phyloP scores from a whole-genome alignment of 2,888 invertebrate genomes.

The Caenorhabditis doughertyi region DNA sequence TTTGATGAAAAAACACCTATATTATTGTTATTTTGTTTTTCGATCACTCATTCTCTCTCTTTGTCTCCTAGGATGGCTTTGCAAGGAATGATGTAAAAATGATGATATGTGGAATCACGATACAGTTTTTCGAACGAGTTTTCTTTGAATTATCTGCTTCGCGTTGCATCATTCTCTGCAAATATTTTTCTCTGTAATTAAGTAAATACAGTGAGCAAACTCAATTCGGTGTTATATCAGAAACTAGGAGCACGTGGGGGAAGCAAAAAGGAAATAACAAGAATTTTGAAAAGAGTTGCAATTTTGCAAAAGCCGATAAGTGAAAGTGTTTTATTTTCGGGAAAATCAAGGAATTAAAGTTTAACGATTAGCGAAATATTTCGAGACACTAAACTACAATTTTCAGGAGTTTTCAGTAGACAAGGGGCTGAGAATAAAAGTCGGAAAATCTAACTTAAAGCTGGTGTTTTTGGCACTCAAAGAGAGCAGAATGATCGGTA shows the following conservation, averaged over 20 bases:
- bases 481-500: too few species aligned
- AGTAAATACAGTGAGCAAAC: background rate
- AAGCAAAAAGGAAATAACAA: too few species aligned
- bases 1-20: background rate
- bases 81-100: conserved; percentile 36
- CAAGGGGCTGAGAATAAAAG: too few species aligned
- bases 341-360: too few species aligned
- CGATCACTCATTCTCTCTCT: background rate
- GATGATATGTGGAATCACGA: conserved; percentile 17
- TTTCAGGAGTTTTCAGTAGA: too few species aligned
- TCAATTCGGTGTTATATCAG: background rate
- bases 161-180: conserved; percentile 29
- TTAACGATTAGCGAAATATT: too few species aligned
- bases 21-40: conserved; percentile 14
- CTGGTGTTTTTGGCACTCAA: too few species aligned
- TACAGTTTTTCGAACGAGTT: conserved; percentile 8
- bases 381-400: too few species aligned
- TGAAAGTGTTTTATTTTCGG: background rate
- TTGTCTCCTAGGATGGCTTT: background rate
- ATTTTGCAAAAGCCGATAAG: background rate
- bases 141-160: background rate
- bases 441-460: too few species aligned
- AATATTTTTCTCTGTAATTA: background rate
- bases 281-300: too few species aligned
- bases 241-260: background rate